phyloP scores from a whole-genome alignment of 2,113 vertebrate genomes.

The Megatriorchis doriae region DNA sequence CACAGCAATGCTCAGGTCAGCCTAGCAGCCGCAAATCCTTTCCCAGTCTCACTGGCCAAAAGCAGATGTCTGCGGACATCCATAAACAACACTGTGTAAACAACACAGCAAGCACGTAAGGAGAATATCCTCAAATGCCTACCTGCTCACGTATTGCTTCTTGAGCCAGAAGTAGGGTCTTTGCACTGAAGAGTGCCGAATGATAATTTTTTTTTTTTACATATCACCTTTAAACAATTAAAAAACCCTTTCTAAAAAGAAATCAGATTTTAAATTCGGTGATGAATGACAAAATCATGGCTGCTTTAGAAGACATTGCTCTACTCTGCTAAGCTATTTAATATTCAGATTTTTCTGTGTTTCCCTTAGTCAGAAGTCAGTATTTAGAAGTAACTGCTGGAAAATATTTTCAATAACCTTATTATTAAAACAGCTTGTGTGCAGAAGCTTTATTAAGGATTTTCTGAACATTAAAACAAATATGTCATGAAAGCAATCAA shows the following conservation, averaged over 20 bases:
- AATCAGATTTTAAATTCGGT: background rate
- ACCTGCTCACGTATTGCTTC: background rate
- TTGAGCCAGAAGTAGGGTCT: background rate
- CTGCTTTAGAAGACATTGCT: background rate
- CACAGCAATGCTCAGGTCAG: background rate
- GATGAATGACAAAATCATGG: background rate
- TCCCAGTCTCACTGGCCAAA: background rate
- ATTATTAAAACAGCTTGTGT: constrained; percentile 62
- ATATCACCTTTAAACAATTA: background rate
- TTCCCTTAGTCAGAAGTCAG: background rate
- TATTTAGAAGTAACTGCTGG: constrained; percentile 50
- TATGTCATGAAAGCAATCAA: constrained; percentile 59
- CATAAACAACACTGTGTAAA: too few relatives aligned
- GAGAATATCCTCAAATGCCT: background rate
- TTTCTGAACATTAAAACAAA: constrained; percentile 59
- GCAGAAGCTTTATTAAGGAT: constrained; percentile 50
- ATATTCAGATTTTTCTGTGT: background rate
- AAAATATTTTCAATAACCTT: constrained; percentile 65
- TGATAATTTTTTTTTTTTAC: background rate
- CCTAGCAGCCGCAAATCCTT: background rate
- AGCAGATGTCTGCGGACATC: background rate
- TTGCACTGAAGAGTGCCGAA: background rate
- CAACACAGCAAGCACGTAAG: background rate
- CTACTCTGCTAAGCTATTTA: background rate
- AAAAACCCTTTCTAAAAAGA: background rate